A percentile compares a stretch with the other conserved stretches of the same genome.
Conservation (phyloP, 1,140 invertebrate genomes). For the Artemia franciscana region DNA sequence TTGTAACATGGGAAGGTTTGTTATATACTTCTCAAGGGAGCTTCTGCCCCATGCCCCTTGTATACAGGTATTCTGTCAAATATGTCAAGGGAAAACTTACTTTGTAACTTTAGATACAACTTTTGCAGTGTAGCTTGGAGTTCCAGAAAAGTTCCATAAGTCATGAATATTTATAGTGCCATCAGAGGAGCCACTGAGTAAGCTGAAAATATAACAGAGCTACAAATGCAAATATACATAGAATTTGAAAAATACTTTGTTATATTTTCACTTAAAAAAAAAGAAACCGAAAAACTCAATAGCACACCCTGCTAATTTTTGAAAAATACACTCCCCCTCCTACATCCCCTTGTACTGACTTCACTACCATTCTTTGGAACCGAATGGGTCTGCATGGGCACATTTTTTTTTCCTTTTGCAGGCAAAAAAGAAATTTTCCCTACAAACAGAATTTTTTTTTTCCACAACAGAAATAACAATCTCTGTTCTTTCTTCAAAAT, state of each 20-base stretch:
- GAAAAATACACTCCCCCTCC: no score
- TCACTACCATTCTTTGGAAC: neutral
- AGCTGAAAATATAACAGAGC: slow-evolving; percentile 13
- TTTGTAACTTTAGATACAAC: slow-evolving; percentile 16
- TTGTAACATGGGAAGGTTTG: no score
- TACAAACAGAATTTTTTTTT: no score
- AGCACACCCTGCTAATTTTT: neutral
- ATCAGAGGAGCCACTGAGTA: slow-evolving; percentile 23
- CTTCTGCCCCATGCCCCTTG: no score
- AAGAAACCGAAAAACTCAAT: neutral
- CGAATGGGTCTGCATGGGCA: neutral
- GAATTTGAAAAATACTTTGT: neutral
- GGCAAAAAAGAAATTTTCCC: no score
- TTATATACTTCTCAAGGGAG: no score
- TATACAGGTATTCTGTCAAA: no score
- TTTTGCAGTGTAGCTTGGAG: slow-evolving; percentile 18
- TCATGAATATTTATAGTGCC: slow-evolving; percentile 24
- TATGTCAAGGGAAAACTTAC: no score
- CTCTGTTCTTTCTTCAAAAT: no score
- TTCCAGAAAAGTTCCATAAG: slow-evolving; percentile 18
- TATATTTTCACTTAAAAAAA: neutral
- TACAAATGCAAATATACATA: neutral
- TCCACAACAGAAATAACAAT: no score
- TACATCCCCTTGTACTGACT: no score
- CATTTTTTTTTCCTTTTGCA: no score